Percentiles rank a stretch among this genome's conserved stretches.
These are phyloP conservation scores for Macroramphosus scolopax DNA, from an alignment of 2,797 vertebrate genomes.

Conservation along the genomic window DNA sequence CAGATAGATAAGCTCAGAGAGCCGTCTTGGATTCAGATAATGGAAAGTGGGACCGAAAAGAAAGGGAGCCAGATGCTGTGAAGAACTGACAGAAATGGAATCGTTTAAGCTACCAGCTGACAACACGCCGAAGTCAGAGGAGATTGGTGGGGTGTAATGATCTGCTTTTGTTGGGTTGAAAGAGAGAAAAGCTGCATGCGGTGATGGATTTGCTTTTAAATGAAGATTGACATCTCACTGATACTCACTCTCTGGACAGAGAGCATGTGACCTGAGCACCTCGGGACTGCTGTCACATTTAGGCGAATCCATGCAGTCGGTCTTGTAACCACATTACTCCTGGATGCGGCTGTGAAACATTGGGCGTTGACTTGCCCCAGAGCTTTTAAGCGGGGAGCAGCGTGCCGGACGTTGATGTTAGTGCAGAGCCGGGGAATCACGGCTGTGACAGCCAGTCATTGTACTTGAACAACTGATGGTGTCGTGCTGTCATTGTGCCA, in stretches of 20 bases:
- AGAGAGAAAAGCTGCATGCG: slow-evolving; percentile 1
- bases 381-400: too few species aligned
- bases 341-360: slow-evolving; percentile 2
- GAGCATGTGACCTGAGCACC: too few species aligned
- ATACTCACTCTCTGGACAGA: slow-evolving; percentile 22
- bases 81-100: slow-evolving; percentile 36
- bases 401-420: too few species aligned
- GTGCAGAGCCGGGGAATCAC: slow-evolving; percentile 25
- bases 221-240: slow-evolving; percentile 45
- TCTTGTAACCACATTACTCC: background rate
- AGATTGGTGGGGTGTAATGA: slow-evolving; percentile 21
- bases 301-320: background rate
- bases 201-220: slow-evolving; percentile 41
- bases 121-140: too few species aligned
- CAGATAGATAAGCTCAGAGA: too few species aligned
- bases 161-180: slow-evolving; percentile 14
- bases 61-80: slow-evolving; percentile 17
- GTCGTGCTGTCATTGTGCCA: slow-evolving; percentile 48
- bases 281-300: too few species aligned
- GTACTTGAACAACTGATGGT: slow-evolving; percentile 51
- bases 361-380: too few species aligned
- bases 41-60: too few species aligned
- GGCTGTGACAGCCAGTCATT: slow-evolving; percentile 67
- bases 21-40: too few species aligned
- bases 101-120: slow-evolving; percentile 40